Evolutionary conservation across 2,797 vertebrate species (phyloP).

Genomic region (Gila robusta): DNA sequence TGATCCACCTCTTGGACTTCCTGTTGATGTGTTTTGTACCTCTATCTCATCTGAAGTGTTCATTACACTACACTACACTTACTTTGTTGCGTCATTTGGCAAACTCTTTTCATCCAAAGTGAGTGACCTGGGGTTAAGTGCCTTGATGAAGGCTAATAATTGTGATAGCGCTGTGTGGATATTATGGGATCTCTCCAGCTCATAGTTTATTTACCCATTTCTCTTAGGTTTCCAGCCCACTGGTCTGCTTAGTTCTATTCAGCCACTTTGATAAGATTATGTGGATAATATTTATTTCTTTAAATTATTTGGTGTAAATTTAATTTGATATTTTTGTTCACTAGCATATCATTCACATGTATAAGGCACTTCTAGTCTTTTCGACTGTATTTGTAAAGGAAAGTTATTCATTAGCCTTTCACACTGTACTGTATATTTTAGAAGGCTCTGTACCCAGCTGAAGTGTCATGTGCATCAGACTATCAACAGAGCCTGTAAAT

Average conservation of each 20-base stretch:
- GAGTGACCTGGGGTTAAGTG: neutral
- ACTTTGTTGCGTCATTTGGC: neutral
- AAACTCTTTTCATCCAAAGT: neutral
- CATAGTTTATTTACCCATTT: neutral
- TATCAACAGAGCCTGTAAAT: constrained; percentile 13
- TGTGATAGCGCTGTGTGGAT: neutral
- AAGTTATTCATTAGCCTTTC: constrained; percentile 20
- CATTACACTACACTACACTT: neutral
- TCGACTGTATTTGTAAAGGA: neutral
- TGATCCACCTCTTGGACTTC: neutral
- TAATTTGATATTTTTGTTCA: neutral
- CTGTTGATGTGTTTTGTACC: neutral
- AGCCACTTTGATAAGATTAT: neutral
- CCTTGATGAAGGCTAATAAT: neutral
- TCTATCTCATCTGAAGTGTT: neutral
- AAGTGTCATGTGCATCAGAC: neutral
- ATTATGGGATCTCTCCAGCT: neutral
- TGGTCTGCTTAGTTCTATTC: neutral
- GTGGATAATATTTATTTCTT: neutral
- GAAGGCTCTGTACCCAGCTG: neutral
- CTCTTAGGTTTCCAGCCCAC: neutral
- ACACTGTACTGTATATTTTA: neutral
- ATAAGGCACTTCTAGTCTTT: neutral
- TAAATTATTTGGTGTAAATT: neutral
- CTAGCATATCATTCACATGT: neutral